Evolutionary conservation across 2,888 invertebrate species (phyloP).

Genomic region (Nephrotoma guestfalica): DNA sequence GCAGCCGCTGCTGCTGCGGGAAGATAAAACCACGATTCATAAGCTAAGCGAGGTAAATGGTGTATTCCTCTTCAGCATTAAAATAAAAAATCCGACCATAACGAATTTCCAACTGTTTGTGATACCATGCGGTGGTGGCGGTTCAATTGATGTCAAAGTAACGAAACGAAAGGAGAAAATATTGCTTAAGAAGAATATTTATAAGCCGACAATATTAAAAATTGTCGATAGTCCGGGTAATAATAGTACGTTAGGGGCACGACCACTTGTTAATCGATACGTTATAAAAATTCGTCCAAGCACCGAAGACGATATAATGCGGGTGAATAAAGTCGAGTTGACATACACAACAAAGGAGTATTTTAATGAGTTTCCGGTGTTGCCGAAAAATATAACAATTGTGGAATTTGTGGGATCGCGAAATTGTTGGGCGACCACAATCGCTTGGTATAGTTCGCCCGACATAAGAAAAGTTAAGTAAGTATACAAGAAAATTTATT

Average conservation of each 20-base stretch:
- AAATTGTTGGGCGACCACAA: slow-evolving; percentile 37
- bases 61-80: slow-evolving; percentile 39
- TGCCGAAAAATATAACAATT: slow-evolving; percentile 37
- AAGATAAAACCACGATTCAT: slow-evolving; percentile 34
- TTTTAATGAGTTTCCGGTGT: slow-evolving; percentile 33
- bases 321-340: slow-evolving; percentile 38
- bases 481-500: slow-evolving; percentile 5
- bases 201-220: slow-evolving; percentile 34
- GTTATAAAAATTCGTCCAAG: slow-evolving; percentile 35
- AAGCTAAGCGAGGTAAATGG: slow-evolving; percentile 38
- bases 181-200: slow-evolving; percentile 27
- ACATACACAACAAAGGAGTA: slow-evolving; percentile 15
- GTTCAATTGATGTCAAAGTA: slow-evolving; percentile 35
- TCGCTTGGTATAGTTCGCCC: slow-evolving; percentile 42
- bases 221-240: background rate
- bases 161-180: slow-evolving; percentile 28
- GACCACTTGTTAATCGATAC: slow-evolving; percentile 31
- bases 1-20: slow-evolving; percentile 29
- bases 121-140: slow-evolving; percentile 39
- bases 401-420: slow-evolving; percentile 35
- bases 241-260: background rate
- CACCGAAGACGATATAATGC: slow-evolving; percentile 35
- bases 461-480: slow-evolving; percentile 31
- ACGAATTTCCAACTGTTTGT: slow-evolving; percentile 30
- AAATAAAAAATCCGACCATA: slow-evolving; percentile 27